phyloP scores from a whole-genome alignment of 2,113 vertebrate genomes.

The Gambusia affinis region DNA sequence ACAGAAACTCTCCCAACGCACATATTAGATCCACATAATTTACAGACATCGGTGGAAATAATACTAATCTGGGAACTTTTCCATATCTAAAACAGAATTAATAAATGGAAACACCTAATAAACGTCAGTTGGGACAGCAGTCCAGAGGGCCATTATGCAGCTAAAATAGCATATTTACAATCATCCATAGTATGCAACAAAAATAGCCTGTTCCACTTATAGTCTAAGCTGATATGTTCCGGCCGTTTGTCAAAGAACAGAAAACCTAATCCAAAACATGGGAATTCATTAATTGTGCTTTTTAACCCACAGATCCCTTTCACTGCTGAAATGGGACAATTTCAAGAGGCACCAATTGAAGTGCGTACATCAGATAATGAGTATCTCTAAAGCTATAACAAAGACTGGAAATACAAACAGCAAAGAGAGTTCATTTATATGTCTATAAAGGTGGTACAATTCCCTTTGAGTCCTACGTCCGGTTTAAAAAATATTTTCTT shows the following conservation, averaged over 20 bases:
- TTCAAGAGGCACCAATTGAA: constrained; percentile 72
- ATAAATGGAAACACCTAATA: constrained; percentile 34
- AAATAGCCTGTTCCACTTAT: constrained; percentile 65
- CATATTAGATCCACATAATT: constrained; percentile 56
- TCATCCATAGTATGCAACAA: constrained; percentile 67
- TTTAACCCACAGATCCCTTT: constrained; percentile 80
- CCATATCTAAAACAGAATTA: constrained; percentile 64
- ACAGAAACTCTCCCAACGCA: constrained; percentile 22
- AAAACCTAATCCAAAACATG: constrained; percentile 46
- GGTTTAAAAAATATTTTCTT: constrained; percentile 70
- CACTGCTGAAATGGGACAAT: constrained; percentile 70
- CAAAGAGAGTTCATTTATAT: constrained; percentile 76
- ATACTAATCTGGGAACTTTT: constrained; percentile 48
- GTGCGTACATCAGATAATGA: constrained; percentile 68
- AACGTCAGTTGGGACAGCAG: constrained; percentile 41
- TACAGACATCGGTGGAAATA: constrained; percentile 68
- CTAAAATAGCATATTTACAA: constrained; percentile 81
- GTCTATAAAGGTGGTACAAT: constrained; percentile 74
- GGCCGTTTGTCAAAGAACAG: constrained; percentile 58
- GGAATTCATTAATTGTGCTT: constrained; percentile 79
- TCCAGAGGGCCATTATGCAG: constrained; percentile 59
- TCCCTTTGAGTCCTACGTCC: constrained; percentile 42
- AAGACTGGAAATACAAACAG: constrained; percentile 78
- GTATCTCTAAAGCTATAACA: constrained; percentile 79
- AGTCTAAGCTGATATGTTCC: constrained; percentile 71